Evolutionary conservation across 2,113 vertebrate species (phyloP).

Genomic region (Baryphthengus martii): DNA sequence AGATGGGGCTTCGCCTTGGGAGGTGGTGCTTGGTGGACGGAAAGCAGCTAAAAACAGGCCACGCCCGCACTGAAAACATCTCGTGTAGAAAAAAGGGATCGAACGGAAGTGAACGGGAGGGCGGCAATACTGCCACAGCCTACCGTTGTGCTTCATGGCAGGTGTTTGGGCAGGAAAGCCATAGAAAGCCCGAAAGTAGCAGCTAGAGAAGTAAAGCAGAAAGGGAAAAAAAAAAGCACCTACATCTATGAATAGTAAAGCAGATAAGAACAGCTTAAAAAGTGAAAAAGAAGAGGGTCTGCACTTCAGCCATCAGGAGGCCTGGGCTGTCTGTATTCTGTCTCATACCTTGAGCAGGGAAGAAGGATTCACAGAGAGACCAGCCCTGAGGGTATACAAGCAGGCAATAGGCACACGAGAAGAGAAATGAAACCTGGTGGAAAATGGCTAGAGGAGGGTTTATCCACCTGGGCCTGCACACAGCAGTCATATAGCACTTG

Average conservation of each 20-base stretch:
- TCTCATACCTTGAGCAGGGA: too few relatives aligned
- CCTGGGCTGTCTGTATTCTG: rapidly evolving
- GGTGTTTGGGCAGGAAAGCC: background rate
- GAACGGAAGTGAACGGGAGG: background rate
- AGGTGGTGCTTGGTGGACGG: rapidly evolving
- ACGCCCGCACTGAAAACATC: rapidly evolving
- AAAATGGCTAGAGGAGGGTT: rapidly evolving
- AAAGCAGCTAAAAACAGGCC: rapidly evolving
- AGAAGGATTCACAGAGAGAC: background rate
- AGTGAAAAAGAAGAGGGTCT: background rate
- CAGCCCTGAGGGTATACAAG: rapidly evolving
- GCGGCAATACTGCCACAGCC: rapidly evolving
- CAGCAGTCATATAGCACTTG: rapidly evolving
- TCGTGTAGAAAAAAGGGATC: rapidly evolving
- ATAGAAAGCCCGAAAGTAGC: rapidly evolving
- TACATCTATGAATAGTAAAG: too few relatives aligned
- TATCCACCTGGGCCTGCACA: rapidly evolving
- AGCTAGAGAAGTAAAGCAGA: too few relatives aligned
- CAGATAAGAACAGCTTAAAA: background rate
- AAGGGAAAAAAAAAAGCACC: background rate
- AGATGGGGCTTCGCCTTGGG: background rate
- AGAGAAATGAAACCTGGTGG: background rate
- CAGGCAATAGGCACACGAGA: too few relatives aligned
- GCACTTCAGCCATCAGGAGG: rapidly evolving
- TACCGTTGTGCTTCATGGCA: rapidly evolving